These are phyloP conservation scores for Synodontis membranacea DNA, from an alignment of 2,113 vertebrate species.

Conservation along the genomic window DNA sequence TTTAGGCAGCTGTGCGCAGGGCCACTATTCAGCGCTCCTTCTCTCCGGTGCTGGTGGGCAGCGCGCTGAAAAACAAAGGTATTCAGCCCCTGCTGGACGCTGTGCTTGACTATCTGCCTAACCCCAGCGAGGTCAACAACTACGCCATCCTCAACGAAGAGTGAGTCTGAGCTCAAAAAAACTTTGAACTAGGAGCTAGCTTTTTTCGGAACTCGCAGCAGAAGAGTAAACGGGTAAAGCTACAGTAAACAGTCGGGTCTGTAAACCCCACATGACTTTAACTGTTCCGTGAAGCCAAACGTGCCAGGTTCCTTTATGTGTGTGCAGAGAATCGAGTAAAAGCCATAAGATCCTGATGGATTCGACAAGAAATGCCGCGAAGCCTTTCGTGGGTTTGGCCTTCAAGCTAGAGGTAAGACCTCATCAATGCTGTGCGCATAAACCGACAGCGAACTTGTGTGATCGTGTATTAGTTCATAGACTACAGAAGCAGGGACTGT, in stretches of 20 bases:
- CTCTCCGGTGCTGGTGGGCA: constrained; percentile 89
- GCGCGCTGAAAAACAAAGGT: constrained; percentile 94
- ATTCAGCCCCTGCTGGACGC: constrained; percentile 90
- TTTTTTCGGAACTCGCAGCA: neutral
- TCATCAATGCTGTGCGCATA: neutral
- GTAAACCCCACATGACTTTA: neutral
- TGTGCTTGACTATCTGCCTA: constrained; percentile 87
- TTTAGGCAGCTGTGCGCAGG: constrained; percentile 87
- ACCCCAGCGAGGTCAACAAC: constrained; percentile 90
- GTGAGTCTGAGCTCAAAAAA: constrained; percentile 72
- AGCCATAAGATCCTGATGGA: constrained; percentile 80
- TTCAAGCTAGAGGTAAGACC: constrained; percentile 91
- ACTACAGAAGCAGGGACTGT: neutral
- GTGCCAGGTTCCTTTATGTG: neutral
- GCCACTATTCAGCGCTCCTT: constrained; percentile 85
- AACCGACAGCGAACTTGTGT: neutral
- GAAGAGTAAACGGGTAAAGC: neutral
- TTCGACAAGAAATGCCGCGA: constrained; percentile 73
- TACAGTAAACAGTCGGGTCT: no score
- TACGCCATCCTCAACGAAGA: constrained; percentile 81
- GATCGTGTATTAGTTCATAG: neutral
- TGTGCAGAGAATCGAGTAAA: constrained; percentile 73
- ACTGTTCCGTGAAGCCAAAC: neutral
- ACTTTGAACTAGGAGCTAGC: neutral
- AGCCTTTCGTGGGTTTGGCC: constrained; percentile 88